phyloP scores from a whole-genome alignment of 35 echinoderm and acorn worm genomes.

The Holothuria glaberrima region DNA sequence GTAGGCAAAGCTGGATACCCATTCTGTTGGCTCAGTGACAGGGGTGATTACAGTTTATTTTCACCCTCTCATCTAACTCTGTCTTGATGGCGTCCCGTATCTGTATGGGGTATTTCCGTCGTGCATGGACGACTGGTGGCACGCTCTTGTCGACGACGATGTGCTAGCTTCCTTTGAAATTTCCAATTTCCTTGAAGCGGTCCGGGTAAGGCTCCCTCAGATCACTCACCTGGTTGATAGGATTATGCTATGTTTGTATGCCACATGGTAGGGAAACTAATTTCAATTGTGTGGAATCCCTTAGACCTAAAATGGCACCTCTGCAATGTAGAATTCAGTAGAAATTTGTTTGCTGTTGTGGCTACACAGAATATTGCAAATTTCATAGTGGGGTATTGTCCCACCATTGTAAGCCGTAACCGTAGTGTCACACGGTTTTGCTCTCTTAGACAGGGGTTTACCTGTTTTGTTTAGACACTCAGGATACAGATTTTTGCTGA shows the following conservation, averaged over 20 bases:
- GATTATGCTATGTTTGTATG: not conserved
- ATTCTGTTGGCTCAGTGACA: conserved; percentile 70
- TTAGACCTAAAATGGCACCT: conserved; percentile 23
- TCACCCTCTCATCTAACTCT: conserved; percentile 66
- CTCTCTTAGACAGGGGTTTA: not conserved
- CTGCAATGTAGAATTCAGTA: conserved; percentile 46
- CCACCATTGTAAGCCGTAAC: conserved; percentile 39
- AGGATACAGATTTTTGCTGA: conserved; percentile 49
- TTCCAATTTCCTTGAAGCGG: conserved; percentile 56
- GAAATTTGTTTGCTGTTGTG: not conserved
- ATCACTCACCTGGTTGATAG: conserved; percentile 11
- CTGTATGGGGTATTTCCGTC: conserved; percentile 65
- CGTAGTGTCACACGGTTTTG: not conserved
- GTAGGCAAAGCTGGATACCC: conserved; percentile 67
- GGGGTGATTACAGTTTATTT: conserved; percentile 59
- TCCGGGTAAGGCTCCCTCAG: conserved; percentile 42
- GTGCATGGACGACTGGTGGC: conserved; percentile 46
- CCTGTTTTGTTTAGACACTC: conserved; percentile 10
- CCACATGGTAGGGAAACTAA: conserved; percentile 15
- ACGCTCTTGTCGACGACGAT: conserved; percentile 57
- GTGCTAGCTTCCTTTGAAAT: conserved; percentile 54
- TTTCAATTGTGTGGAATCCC: not conserved
- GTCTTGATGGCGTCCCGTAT: conserved; percentile 63
- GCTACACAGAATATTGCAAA: not conserved
- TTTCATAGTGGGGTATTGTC: conserved; percentile 25